phyloP scores from a whole-genome alignment of 2,888 invertebrate genomes.

The Epiblema foenella region DNA sequence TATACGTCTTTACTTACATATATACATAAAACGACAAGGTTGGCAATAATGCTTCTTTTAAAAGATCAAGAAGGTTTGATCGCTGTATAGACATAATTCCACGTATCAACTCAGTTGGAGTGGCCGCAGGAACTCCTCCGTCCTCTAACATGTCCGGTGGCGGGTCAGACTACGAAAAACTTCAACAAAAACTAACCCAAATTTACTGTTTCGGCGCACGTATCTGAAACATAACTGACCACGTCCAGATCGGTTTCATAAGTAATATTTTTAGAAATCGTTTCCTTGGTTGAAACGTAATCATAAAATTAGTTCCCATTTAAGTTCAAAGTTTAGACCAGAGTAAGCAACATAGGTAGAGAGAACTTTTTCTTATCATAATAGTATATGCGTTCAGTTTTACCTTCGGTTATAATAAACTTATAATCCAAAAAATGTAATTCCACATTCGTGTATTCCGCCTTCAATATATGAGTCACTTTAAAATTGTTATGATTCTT shows the following conservation, averaged over 20 bases:
- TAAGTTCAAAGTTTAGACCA: background rate
- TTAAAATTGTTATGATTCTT: background rate
- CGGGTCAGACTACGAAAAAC: conserved; percentile 46
- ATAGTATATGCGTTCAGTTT: too few species aligned
- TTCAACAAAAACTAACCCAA: conserved; percentile 53
- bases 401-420: too few species aligned
- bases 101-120: conserved; percentile 58
- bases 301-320: background rate
- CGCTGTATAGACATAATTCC: conserved; percentile 57
- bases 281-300: background rate
- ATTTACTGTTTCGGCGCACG: conserved; percentile 52
- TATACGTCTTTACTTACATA: too few species aligned
- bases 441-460: background rate
- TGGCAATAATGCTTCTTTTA: background rate
- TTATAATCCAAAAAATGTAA: background rate
- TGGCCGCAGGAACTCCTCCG: conserved; percentile 45
- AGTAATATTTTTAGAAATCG: conserved; percentile 22
- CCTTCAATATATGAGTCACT: background rate
- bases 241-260: conserved; percentile 6
- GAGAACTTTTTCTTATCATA: background rate
- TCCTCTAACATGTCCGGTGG: conserved; percentile 41
- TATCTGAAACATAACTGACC: conserved; percentile 54
- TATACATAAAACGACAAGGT: background rate
- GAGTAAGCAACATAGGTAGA: background rate
- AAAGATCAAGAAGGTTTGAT: conserved; percentile 50